Evolutionary conservation across 2,113 vertebrate genomes (phyloP).

Genomic region (Cheirogaleus medius): DNA sequence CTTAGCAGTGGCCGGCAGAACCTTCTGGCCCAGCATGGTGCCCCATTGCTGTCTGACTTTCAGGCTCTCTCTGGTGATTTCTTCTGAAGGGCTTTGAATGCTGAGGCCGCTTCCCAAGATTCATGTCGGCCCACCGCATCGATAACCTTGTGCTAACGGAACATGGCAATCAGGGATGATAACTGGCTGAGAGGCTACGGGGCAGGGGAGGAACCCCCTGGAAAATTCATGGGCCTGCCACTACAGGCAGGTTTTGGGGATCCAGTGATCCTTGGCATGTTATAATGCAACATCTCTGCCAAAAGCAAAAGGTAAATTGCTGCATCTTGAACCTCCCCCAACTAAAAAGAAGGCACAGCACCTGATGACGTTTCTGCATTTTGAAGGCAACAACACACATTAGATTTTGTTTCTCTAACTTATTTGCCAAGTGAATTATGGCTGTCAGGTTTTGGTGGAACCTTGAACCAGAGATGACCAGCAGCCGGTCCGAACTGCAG

Average conservation of each 20-base stretch:
- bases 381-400: rapidly evolving
- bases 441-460: not conserved
- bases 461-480: not conserved
- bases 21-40: not conserved
- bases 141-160: not conserved
- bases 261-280: not conserved
- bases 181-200: not conserved
- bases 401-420: not conserved
- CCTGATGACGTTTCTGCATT: not conserved
- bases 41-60: not conserved
- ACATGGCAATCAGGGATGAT: no score
- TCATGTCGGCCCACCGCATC: no score
- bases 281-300: not conserved
- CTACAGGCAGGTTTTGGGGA: rapidly evolving
- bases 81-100: not conserved
- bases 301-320: not conserved
- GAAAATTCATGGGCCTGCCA: not conserved
- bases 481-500: not conserved
- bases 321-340: not conserved
- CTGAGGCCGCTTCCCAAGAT: no score
- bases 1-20: not conserved
- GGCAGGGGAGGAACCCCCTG: not conserved
- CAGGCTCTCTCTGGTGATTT: not conserved
- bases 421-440: not conserved
- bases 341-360: not conserved